These are phyloP conservation scores for Drosophila grimshawi DNA, from an alignment of 1,140 invertebrate species.

Conservation along the genomic window DNA sequence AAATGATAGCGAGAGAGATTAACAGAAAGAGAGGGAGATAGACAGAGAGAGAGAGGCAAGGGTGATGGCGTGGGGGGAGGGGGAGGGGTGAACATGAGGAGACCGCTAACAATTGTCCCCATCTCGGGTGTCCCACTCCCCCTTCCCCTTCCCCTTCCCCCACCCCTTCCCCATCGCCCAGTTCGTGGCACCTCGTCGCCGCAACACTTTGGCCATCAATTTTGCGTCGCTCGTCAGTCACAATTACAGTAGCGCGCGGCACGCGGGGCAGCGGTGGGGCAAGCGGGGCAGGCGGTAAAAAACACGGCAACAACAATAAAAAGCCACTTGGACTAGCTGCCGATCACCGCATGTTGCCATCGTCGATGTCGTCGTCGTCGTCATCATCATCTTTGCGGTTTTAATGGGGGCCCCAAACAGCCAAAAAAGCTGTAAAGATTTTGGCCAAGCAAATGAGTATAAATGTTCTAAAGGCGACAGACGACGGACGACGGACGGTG, in stretches of 20 bases:
- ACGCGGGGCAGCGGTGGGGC: background rate
- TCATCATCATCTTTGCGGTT: slow-evolving; percentile 27
- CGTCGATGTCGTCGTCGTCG: slow-evolving; percentile 7
- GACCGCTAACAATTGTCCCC: slow-evolving; percentile 64
- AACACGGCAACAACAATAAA: slow-evolving; percentile 25
- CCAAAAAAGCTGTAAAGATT: slow-evolving; percentile 72
- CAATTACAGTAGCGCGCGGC: slow-evolving; percentile 64
- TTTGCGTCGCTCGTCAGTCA: slow-evolving; percentile 42
- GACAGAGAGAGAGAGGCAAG: too few relatives aligned
- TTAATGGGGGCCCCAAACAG: slow-evolving; percentile 54
- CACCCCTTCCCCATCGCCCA: background rate
- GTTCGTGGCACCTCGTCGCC: background rate
- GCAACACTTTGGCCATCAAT: slow-evolving; percentile 39
- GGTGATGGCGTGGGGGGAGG: too few relatives aligned
- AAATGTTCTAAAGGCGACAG: slow-evolving; percentile 19
- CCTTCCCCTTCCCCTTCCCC: background rate
- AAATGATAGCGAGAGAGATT: slow-evolving; percentile 45
- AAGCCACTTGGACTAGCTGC: slow-evolving; percentile 48
- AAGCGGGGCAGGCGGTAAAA: slow-evolving; percentile 11
- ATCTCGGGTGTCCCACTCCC: background rate
- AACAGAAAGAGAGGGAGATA: too few relatives aligned
- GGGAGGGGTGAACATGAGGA: background rate
- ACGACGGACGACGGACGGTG: slow-evolving; percentile 2
- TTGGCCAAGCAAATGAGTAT: slow-evolving; percentile 66
- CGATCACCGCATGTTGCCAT: slow-evolving; percentile 68